Conservation (phyloP, 1,140 invertebrate genomes). For the Lycorma delicatula region DNA sequence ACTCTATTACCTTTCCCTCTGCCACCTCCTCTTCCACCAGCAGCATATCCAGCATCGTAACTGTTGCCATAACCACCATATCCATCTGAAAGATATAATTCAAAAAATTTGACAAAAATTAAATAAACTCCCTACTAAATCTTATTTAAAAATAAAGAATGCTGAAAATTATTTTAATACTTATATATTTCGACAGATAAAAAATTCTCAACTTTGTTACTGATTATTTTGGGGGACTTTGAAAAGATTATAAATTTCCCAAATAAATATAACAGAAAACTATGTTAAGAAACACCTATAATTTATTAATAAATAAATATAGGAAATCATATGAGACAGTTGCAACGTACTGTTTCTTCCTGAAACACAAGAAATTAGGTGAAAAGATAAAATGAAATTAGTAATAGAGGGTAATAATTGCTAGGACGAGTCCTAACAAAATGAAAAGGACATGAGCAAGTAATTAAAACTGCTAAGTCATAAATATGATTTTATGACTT, state of each 20-base stretch:
- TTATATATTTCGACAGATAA: background rate
- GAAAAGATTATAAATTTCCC: background rate
- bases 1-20: background rate
- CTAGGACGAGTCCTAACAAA: too few relatives aligned
- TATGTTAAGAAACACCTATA: too few relatives aligned
- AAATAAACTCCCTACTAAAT: background rate
- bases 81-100: background rate
- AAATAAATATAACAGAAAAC: background rate
- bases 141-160: background rate
- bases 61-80: background rate
- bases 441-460: too few relatives aligned
- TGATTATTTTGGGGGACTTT: background rate
- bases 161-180: background rate
- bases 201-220: background rate
- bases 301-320: too few relatives aligned
- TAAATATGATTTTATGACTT: too few relatives aligned
- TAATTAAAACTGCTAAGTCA: too few relatives aligned
- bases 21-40: background rate
- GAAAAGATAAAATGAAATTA: too few relatives aligned
- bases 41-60: background rate
- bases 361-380: too few relatives aligned
- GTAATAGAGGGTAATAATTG: too few relatives aligned
- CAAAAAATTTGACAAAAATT: background rate
- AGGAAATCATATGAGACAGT: too few relatives aligned
- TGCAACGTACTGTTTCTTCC: too few relatives aligned